These are phyloP conservation scores for Nothocercus nigrocapillus DNA, from an alignment of 2,113 vertebrate genomes.

Conservation along the genomic window DNA sequence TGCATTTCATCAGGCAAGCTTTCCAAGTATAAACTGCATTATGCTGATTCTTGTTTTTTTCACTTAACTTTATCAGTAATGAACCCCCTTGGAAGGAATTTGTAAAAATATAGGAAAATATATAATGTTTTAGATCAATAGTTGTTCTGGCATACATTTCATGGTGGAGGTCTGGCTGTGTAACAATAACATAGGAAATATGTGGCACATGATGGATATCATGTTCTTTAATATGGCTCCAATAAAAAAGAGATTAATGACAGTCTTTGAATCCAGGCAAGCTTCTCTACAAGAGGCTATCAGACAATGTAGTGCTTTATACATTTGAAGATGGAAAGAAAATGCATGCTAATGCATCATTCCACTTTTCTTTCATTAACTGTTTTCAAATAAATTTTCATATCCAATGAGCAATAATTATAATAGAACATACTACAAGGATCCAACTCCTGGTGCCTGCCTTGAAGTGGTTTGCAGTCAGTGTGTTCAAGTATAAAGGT, in stretches of 20 bases:
- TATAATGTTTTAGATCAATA: background rate
- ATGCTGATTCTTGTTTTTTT: background rate
- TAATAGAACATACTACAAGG: background rate
- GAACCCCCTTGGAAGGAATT: background rate
- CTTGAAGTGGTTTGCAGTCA: background rate
- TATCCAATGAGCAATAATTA: background rate
- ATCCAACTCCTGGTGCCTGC: background rate
- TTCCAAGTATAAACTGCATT: background rate
- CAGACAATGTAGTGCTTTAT: background rate
- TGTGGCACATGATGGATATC: background rate
- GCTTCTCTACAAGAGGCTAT: background rate
- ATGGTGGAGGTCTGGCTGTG: background rate
- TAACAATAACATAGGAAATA: background rate
- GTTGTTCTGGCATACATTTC: background rate
- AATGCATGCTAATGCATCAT: background rate
- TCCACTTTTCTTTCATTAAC: background rate
- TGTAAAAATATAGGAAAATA: background rate
- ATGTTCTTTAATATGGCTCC: background rate
- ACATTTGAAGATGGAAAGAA: background rate
- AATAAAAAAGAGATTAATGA: background rate
- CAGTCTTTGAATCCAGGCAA: background rate
- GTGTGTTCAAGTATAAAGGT: background rate
- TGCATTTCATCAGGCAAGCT: background rate
- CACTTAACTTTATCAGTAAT: background rate
- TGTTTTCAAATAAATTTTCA: background rate